A percentile compares a stretch with the other conserved stretches of the same genome.
Conservation (phyloP, 2,888 invertebrate genomes). For the Esperia sulphurella region DNA sequence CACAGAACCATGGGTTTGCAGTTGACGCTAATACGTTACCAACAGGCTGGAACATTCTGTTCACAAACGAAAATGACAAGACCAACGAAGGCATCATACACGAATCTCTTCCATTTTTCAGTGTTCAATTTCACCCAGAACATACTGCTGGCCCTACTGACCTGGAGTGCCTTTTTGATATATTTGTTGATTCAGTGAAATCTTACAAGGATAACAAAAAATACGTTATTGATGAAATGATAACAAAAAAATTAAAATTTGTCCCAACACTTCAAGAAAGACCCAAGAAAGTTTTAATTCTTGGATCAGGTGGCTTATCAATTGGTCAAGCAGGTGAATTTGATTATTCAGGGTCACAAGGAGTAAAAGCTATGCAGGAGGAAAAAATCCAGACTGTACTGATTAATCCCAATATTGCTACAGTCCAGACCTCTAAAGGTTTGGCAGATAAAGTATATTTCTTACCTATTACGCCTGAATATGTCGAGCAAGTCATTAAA, state of each 20-base stretch:
- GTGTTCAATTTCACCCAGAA: slow-evolving; percentile 99
- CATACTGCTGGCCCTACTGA: slow-evolving; percentile 98
- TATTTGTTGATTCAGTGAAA: slow-evolving; percentile 88
- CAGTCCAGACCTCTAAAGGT: slow-evolving; percentile 99
- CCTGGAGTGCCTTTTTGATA: slow-evolving; percentile 95
- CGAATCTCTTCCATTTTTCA: slow-evolving; percentile 90
- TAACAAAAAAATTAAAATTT: slow-evolving; percentile 75
- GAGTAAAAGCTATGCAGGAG: slow-evolving; percentile 97
- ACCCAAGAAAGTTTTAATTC: slow-evolving; percentile 87
- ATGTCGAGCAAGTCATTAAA: slow-evolving; percentile 98
- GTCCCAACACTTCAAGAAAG: slow-evolving; percentile 56
- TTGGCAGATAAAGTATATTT: slow-evolving; percentile 99
- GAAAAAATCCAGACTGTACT: slow-evolving; percentile 96
- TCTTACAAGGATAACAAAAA: slow-evolving; percentile 53
- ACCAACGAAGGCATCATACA: slow-evolving; percentile 99
- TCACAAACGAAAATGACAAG: slow-evolving; percentile 96
- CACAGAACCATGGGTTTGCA: slow-evolving; percentile 98
- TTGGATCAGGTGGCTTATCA: slow-evolving; percentile 97
- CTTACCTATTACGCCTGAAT: slow-evolving; percentile 94
- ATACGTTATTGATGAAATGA: slow-evolving; percentile 63
- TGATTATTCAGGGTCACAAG: slow-evolving; percentile 99
- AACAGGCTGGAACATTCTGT: slow-evolving; percentile 90
- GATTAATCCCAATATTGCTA: slow-evolving; percentile 99
- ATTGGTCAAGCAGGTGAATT: slow-evolving; percentile 99
- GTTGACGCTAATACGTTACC: slow-evolving; percentile 88